phyloP scores from a whole-genome alignment of 2,113 vertebrate species.

The Silurus meridionalis region DNA sequence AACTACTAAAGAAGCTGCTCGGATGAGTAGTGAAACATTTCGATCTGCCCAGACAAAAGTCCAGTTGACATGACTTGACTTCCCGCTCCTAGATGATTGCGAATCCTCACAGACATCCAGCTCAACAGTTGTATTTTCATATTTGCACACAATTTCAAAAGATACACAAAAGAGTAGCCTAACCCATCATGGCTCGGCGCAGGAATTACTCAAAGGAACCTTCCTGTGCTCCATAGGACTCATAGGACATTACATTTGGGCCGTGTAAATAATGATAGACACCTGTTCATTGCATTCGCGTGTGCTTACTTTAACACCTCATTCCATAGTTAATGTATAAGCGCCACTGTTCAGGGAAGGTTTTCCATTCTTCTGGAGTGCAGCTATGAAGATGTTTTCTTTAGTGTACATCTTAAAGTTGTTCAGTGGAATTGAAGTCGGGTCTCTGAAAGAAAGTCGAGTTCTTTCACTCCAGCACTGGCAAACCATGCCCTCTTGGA shows the following conservation, averaged over 20 bases:
- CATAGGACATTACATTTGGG: no score
- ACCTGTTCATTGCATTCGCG: neutral
- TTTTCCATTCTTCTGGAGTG: neutral
- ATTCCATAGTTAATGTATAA: neutral
- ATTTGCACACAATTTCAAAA: neutral
- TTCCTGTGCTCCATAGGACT: neutral
- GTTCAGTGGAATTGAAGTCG: neutral
- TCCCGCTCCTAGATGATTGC: no score
- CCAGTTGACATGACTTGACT: no score
- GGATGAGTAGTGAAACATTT: no score
- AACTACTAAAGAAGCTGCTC: no score
- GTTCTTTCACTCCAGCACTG: neutral
- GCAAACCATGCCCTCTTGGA: neutral
- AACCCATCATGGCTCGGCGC: neutral
- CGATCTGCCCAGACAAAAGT: no score
- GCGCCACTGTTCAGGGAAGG: neutral
- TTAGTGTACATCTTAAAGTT: no score
- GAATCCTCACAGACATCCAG: no score
- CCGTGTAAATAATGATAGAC: neutral
- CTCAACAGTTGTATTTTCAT: neutral
- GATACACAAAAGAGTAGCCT: neutral
- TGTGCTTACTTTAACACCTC: neutral
- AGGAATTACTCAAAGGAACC: neutral
- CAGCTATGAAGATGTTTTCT: no score
- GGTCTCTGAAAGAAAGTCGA: neutral